Percentiles rank a stretch among this genome's conserved stretches.
These are phyloP conservation scores for Parapsyche elsis DNA, from an alignment of 1,140 invertebrate species.

Conservation along the genomic window DNA sequence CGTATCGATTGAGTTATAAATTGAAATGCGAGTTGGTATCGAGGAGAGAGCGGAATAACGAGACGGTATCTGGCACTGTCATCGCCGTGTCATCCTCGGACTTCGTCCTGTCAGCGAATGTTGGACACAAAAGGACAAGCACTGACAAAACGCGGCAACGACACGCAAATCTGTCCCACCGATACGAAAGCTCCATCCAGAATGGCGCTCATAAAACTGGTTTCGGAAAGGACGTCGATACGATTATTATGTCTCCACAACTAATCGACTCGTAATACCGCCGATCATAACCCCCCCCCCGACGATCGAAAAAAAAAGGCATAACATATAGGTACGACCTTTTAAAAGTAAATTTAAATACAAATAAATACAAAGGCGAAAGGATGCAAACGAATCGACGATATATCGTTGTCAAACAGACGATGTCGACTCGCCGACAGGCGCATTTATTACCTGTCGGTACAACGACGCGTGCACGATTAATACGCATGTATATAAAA, in stretches of 20 bases:
- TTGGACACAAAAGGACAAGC: constrained; percentile 48
- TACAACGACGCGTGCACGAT: constrained; percentile 11
- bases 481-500: not conserved
- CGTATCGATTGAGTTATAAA: constrained; percentile 34
- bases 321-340: too few species aligned
- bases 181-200: not conserved
- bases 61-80: constrained; percentile 50
- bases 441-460: constrained; percentile 29
- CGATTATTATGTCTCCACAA: constrained; percentile 17
- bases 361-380: constrained; percentile 10
- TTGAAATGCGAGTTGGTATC: not conserved
- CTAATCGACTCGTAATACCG: constrained; percentile 32
- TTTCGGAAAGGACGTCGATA: constrained; percentile 21
- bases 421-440: constrained; percentile 4
- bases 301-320: too few species aligned
- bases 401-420: constrained; percentile 11
- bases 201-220: constrained; percentile 13
- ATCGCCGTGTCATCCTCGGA: constrained; percentile 51
- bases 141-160: constrained; percentile 48
- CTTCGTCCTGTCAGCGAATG: constrained; percentile 25
- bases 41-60: constrained; percentile 33
- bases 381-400: not conserved
- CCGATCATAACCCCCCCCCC: not conserved
- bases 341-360: not conserved
- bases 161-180: constrained; percentile 56